Base-by-base conservation (phyloP, 2,888 invertebrate genomes). In the Drosophila heteroneura region DNA sequence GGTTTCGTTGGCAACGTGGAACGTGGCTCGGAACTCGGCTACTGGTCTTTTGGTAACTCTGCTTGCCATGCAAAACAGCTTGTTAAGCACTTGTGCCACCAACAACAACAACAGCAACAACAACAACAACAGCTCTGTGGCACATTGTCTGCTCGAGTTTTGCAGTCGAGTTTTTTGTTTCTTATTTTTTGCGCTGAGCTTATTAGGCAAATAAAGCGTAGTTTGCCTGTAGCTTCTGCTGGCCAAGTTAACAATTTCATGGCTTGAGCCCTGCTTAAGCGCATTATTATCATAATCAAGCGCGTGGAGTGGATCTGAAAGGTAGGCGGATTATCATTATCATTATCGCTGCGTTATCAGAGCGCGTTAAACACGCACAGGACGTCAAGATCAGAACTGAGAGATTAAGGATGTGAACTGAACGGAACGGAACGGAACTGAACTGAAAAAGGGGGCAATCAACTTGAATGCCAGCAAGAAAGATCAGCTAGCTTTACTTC, bases 21-120 rank as follows among this genome's bases (percentile, higher is more conserved):
- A 52, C 37, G 61, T 52, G 61, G 61, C 37, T n/a, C 39, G 52
- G n/a, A 58, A 26, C 47, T 47, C n/a, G 26, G 82, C 85, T 89
- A 87, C 85, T 54, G 88, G 90, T 70, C 85, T 86, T 77, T 71
- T 59, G 61, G 51, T 39, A 14, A 37, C 65, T 66, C 47, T 16
- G 75, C 49, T 41, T 69, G 73, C 90, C 92, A 92, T 92, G 92
- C 92, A 92, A 92, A 92, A 87, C 92, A 92, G 92, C 89, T 90
- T 88, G 92, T 90, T 91, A 90, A 90, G 86, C 91, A 90, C 87
- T 87, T 85, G 85, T 80, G 82, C 72, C 82, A 60, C 57, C 75
- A 73, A 62, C 77, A 74, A 44, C 67, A 78, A 44, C 74, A 70
- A 62, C 65, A 69, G n/a, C 35, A 71, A 26, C 28, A 28, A 0